phyloP scores from a whole-genome alignment of 2,888 invertebrate genomes.

The Phlogophora meticulosa region DNA sequence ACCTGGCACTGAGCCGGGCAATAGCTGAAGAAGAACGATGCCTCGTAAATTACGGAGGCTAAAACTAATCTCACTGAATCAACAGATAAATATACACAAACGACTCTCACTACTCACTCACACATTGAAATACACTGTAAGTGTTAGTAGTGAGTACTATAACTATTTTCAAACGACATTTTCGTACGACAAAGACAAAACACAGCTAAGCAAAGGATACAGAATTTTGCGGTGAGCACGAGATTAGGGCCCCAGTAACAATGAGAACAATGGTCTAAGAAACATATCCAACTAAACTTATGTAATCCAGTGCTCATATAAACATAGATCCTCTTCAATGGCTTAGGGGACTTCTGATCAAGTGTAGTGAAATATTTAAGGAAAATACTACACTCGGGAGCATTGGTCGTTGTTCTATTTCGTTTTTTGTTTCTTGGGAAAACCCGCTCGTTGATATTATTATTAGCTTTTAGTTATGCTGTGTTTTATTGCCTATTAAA shows the following conservation, averaged over 20 bases:
- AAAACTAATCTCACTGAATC: constrained; percentile 52
- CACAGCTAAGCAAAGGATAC: constrained; percentile 46
- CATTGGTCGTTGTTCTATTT: constrained; percentile 44
- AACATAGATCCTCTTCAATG: constrained; percentile 45
- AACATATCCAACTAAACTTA: constrained; percentile 63
- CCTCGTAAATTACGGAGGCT: constrained; percentile 45
- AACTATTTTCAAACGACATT: constrained; percentile 16
- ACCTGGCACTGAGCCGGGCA: constrained; percentile 30
- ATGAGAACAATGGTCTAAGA: constrained; percentile 63
- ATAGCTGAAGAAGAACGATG: constrained; percentile 14
- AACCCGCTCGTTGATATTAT: constrained; percentile 36
- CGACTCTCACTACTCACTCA: constrained; percentile 20
- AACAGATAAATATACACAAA: constrained; percentile 42
- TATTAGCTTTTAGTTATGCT: constrained; percentile 26
- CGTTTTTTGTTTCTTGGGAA: constrained; percentile 44
- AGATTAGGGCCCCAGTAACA: constrained; percentile 63
- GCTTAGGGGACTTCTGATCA: constrained; percentile 41
- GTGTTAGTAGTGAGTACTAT: constrained; percentile 10
- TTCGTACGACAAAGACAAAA: constrained; percentile 44
- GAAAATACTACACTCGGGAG: constrained; percentile 33
- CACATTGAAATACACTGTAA: constrained; percentile 18
- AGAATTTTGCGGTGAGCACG: constrained; percentile 41
- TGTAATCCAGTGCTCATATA: constrained; percentile 61
- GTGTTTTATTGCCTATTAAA: constrained; percentile 46
- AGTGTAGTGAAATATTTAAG: constrained; percentile 55